Conservation (phyloP, 2,113 vertebrate genomes). For the Chlamydotis undulata region DNA sequence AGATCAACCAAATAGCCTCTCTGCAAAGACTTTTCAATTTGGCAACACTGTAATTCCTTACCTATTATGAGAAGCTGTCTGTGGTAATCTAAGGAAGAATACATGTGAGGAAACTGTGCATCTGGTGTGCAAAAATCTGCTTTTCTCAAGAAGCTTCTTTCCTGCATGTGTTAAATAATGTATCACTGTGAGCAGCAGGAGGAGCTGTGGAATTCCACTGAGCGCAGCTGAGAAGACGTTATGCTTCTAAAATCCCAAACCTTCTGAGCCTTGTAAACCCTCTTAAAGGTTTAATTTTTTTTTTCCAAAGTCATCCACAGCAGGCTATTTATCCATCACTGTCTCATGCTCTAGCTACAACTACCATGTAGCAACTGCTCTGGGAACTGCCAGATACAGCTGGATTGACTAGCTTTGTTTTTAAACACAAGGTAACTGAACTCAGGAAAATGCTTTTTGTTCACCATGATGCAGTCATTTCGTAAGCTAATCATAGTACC, state of each 20-base stretch:
- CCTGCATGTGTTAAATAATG: slow-evolving; percentile 32
- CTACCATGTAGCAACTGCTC: neutral
- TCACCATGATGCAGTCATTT: neutral
- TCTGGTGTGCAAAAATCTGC: neutral
- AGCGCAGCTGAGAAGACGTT: neutral
- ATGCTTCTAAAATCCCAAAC: slow-evolving; percentile 1
- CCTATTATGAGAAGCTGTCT: neutral
- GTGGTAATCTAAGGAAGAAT: neutral
- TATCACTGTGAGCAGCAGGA: slow-evolving; percentile 25
- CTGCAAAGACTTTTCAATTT: neutral
- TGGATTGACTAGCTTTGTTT: slow-evolving; percentile 5
- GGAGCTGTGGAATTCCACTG: slow-evolving; percentile 45
- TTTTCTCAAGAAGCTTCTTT: slow-evolving; percentile 17
- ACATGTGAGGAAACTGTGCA: neutral
- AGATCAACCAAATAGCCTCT: neutral
- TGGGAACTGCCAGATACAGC: neutral
- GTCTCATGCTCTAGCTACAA: neutral
- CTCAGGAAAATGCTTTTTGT: neutral
- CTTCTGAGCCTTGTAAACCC: neutral
- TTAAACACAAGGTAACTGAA: neutral
- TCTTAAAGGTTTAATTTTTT: neutral
- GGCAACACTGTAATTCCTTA: neutral
- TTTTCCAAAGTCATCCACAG: neutral
- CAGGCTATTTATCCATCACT: slow-evolving; percentile 21
- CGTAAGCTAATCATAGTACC: neutral